Percentiles rank a stretch among this genome's conserved stretches.
phyloP scores from a whole-genome alignment of 2,888 invertebrate genomes.

The Chloroclysta siterata region DNA sequence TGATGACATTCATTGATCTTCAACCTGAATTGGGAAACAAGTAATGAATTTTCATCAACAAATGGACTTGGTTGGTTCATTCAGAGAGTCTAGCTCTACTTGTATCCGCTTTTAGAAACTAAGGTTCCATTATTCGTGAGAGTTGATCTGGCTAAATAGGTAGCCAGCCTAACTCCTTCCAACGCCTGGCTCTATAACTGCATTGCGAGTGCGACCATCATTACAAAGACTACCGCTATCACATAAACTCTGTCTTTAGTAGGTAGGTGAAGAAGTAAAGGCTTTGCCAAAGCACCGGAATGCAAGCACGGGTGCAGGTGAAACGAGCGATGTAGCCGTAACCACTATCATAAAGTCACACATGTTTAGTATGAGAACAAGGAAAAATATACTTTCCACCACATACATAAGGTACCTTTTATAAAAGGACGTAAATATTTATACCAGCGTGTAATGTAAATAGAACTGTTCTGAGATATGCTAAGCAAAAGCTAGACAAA shows the following conservation, averaged over 20 bases:
- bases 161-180: no score
- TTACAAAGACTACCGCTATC: constrained; percentile 47
- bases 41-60: no score
- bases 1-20: background rate
- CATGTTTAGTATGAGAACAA: constrained; percentile 20
- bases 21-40: no score
- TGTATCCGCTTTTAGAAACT: no score
- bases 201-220: background rate
- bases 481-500: constrained; percentile 79
- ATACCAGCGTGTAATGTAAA: constrained; percentile 69
- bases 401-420: constrained; percentile 25
- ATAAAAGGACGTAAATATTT: constrained; percentile 49
- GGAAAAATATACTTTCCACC: constrained; percentile 37
- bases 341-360: constrained; percentile 33
- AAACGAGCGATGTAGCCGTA: constrained; percentile 38
- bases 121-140: no score
- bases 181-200: background rate
- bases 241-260: constrained; percentile 2
- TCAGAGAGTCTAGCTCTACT: no score
- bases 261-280: constrained; percentile 68
- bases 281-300: constrained; percentile 74
- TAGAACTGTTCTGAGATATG: constrained; percentile 77
- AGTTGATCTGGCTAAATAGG: no score
- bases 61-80: no score
- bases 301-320: constrained; percentile 76